phyloP scores from a whole-genome alignment of 2,888 invertebrate species.

The Spisula solida region DNA sequence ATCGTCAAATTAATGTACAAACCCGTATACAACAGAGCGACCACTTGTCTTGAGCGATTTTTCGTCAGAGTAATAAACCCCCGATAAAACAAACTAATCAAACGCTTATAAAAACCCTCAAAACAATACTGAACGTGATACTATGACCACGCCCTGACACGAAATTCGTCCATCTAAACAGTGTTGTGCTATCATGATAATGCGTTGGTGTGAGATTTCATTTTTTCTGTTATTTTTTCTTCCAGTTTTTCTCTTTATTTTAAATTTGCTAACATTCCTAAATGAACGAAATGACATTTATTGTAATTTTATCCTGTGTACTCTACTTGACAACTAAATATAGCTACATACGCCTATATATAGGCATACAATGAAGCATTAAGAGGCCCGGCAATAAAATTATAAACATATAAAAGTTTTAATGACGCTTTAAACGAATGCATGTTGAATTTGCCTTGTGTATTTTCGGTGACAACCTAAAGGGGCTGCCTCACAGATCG shows the following conservation, averaged over 20 bases:
- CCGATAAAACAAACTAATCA: too few species aligned
- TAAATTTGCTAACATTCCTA: neutral
- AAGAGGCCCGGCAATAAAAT: neutral
- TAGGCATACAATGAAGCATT: neutral
- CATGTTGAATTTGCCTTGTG: too few species aligned
- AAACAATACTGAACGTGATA: too few species aligned
- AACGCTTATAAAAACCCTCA: too few species aligned
- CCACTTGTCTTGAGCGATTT: too few species aligned
- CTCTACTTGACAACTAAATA: neutral
- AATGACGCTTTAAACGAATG: neutral
- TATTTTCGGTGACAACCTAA: too few species aligned
- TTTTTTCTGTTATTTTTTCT: neutral
- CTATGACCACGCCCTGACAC: neutral
- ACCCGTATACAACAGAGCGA: too few species aligned
- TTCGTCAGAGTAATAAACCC: too few species aligned
- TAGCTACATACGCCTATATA: neutral
- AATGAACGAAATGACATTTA: neutral
- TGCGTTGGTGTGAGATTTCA: neutral
- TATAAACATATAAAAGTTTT: neutral
- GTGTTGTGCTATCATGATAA: neutral
- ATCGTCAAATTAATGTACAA: too few species aligned
- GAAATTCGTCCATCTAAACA: neutral
- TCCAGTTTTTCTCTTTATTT: neutral
- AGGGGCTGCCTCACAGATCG: too few species aligned
- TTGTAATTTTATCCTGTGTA: neutral